Evolutionary conservation across 2,888 invertebrate genomes (phyloP), one percentile per base, ranked within the genome.

Genomic region (Cephalotes varians): DNA sequence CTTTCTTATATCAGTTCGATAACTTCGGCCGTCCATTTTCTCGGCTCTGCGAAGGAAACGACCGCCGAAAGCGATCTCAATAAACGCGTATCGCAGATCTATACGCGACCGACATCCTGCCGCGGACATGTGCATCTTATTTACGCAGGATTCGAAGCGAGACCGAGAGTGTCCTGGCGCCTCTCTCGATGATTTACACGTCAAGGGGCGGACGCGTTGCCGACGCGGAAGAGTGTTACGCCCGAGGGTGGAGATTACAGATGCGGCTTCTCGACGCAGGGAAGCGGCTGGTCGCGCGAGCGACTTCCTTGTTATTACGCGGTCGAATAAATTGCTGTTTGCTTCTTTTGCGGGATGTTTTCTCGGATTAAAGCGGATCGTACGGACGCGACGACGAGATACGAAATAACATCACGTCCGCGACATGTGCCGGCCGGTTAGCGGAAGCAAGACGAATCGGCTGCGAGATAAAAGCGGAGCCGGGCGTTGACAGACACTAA

Each of bases 101-200:
- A 31, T 28, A 12, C 34, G 71, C 28, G 37, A 2, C 21, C 21
- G 47, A 44, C 44, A 73, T 64, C 64, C 58, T 65, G 67, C 51
- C 62, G 60, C 15, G 18, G 67, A 89, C 93, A 93, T 88, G 90
- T 93, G 94, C 87, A 91, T 92, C 93, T 93, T 93, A 93, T 94
- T 94, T 94, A 91, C 87, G 90, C 90, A 91, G 92, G 90, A 92
- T 90, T 86, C 90, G 82, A 87, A 85, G 88, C 89, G 89, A 88
- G 80, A 90, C 90, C 83, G 77, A 86, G 54, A 80, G 69, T 87
- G 85, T 91, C 91, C 91, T 92, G 92, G 93, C 93, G 93, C 92
- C 93, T 90, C 85, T 77, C 85, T 69, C 82, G 72, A 88, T 93
- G 91, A 92, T 93, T 92, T 92, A 93, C 90, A 89, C 69, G 54